Base-by-base conservation (phyloP, 2,113 vertebrate genomes). In the Platanista minor region DNA sequence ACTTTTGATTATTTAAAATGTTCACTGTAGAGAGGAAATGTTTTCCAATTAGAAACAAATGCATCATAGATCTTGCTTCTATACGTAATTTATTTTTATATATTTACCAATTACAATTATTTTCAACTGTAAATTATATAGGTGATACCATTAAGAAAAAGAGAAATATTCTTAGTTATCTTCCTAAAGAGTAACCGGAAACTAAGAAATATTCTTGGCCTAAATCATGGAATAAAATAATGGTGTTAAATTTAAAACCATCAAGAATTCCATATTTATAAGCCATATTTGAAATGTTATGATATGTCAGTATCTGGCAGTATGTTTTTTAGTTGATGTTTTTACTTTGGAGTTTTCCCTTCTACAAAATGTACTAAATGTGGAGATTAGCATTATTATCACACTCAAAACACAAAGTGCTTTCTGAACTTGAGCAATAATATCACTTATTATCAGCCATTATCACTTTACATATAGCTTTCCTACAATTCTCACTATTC, bases 1-100 rank as follows among this genome's bases (percentile, higher is more conserved):
- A 86, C 13, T 87, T 94, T 72, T 82, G 52, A 69, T 67, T 64
- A 81, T 87, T 94, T 91, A 71, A 82, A 93, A 90, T 77, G 25
- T 92, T 91, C 21, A 88, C 41, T 72, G 43, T 29, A 78, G 49
- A 92, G 62, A 41, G 43, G 72, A 91, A 86, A 52, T 90, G 5
- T 67, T 36, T 94, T 96, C 67, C 31, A 61, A 86, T 27, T 87
- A 52, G 15, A 91, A 85, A 57, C 18, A 10, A 54, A 39, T 66
- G 43, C 3, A 67, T 64, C 23, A 86, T 33, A 74, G 7, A 64
- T 81, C 25, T 78, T 49, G 36, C 80, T 39, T 83, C 27, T 78
- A 41, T 43, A 23, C 61, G 8, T 61, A 64, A 95, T 52, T 94
- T 46, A n/a, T 71, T 95, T 78, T 74, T 84, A 74, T 59, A 13